phyloP scores from a whole-genome alignment of 2,113 vertebrate species.

The Corythoichthys haematopterus region DNA sequence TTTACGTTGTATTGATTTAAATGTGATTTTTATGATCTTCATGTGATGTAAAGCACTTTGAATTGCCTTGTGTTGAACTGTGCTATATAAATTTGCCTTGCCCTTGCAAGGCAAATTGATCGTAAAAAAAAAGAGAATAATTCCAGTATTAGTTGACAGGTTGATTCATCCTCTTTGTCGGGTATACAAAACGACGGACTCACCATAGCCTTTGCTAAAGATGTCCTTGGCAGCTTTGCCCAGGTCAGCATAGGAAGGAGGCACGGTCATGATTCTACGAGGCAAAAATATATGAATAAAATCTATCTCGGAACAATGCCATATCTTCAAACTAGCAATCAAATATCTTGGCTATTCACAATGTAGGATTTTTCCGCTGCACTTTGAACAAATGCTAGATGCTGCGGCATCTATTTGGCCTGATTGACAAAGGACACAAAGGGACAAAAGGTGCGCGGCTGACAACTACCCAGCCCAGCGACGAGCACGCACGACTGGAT shows the following conservation, averaged over 20 bases:
- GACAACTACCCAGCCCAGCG: background rate
- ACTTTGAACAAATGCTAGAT: background rate
- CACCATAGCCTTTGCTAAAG: conserved; percentile 93
- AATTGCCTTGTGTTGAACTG: no score
- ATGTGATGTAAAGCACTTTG: no score
- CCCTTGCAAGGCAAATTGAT: no score
- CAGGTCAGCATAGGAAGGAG: conserved; percentile 86
- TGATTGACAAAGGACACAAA: conserved; percentile 54
- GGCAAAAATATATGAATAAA: background rate
- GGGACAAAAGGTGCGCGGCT: conserved; percentile 18
- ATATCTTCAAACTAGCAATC: background rate
- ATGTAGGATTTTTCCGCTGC: background rate
- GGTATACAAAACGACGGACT: conserved; percentile 32
- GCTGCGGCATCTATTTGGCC: conserved; percentile 1
- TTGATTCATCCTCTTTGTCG: no score
- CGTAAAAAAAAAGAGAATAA: no score
- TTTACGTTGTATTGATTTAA: no score
- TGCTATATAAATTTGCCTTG: no score
- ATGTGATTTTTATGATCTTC: no score
- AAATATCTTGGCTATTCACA: background rate
- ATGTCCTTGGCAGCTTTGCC: conserved; percentile 90
- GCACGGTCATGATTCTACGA: conserved; percentile 82
- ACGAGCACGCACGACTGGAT: background rate
- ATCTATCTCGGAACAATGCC: background rate
- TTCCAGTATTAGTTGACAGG: no score